Conservation (phyloP, 2,113 vertebrate species). For the Spheniscus mendiculus region DNA sequence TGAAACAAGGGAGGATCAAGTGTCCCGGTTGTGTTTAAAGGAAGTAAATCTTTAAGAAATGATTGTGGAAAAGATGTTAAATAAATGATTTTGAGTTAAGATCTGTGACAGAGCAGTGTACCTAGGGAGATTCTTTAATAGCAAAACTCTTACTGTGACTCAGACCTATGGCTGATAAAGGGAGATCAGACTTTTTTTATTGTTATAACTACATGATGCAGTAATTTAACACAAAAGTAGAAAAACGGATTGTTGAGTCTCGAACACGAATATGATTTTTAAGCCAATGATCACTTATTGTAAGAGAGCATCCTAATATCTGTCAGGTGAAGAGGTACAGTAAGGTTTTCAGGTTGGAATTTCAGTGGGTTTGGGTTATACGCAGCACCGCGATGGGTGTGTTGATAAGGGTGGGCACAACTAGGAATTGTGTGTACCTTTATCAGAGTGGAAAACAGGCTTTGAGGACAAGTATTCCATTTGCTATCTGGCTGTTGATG, state of each 20-base stretch:
- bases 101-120: slow-evolving; percentile 11
- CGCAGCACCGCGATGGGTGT: not conserved
- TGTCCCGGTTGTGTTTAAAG: slow-evolving; percentile 67
- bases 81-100: slow-evolving; percentile 67
- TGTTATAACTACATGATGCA: not conserved
- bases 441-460: not conserved
- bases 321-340: not conserved
- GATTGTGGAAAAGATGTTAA: slow-evolving; percentile 69
- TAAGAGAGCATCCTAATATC: not conserved
- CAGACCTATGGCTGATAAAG: slow-evolving; percentile 14
- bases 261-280: not conserved
- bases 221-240: not conserved
- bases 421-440: not conserved
- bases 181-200: not conserved
- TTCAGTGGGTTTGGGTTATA: not conserved
- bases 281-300: not conserved
- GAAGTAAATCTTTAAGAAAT: slow-evolving; percentile 75
- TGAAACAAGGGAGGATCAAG: slow-evolving; percentile 73
- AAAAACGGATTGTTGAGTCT: not conserved
- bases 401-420: not conserved
- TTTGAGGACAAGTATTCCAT: not conserved
- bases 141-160: slow-evolving; percentile 14
- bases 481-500: not conserved
- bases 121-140: slow-evolving; percentile 38
- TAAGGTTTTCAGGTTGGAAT: not conserved